phyloP scores from a whole-genome alignment of 2,113 vertebrate species.

The Eclectus roratus region DNA sequence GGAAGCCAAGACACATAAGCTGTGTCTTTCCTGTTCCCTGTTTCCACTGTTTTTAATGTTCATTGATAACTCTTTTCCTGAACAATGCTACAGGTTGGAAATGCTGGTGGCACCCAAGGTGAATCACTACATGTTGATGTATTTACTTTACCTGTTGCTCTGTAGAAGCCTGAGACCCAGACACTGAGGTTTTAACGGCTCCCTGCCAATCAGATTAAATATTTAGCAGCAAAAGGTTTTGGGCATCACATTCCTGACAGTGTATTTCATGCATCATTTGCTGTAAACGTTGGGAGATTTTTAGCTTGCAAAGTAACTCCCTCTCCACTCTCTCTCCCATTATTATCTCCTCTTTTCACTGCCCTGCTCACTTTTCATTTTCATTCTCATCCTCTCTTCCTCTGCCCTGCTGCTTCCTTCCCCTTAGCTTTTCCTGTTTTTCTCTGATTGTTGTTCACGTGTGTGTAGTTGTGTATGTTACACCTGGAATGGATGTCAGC shows the following conservation, averaged over 20 bases:
- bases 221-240: slow-evolving; percentile 54
- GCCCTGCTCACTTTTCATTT: neutral
- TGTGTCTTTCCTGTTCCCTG: neutral
- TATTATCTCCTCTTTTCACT: neutral
- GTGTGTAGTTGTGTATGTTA: neutral
- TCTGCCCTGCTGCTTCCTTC: neutral
- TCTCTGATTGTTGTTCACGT: neutral
- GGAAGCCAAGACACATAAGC: neutral
- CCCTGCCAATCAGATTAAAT: slow-evolving; percentile 56
- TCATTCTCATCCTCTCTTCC: neutral
- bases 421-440: neutral
- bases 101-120: neutral
- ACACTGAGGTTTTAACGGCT: slow-evolving; percentile 2
- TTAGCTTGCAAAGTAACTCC: slow-evolving; percentile 19
- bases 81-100: neutral
- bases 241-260: slow-evolving; percentile 39
- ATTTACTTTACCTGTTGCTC: slow-evolving; percentile 47
- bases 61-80: neutral
- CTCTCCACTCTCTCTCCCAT: neutral
- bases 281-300: slow-evolving; percentile 13
- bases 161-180: neutral
- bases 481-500: neutral
- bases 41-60: neutral
- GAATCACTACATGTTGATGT: slow-evolving; percentile 17
- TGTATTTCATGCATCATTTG: slow-evolving; percentile 58